Evolutionary conservation across 2,888 invertebrate genomes (phyloP), one percentile per base, ranked within the genome.

Genomic region (Patella caerulea): DNA sequence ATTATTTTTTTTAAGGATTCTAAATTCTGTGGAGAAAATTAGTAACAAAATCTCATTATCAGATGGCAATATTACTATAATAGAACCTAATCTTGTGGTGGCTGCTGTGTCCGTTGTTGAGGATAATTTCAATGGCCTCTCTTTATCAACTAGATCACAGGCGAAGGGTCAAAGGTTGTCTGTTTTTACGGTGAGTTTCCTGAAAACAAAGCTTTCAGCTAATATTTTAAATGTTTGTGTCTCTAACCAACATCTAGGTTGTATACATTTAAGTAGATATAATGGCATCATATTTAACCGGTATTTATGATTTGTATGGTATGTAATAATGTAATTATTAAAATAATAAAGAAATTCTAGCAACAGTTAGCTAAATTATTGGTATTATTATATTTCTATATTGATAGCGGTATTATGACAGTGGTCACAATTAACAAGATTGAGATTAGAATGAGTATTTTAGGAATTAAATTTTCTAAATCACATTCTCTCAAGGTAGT

Each of bases 11-110:
- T 75, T 15, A 69, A 80, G 79, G 54, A 65, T 80, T 17, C 74
- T 76, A 12, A 59, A 70, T 12, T 70, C 74, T 34, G 76, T 84
- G 14, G 78, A 83, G 52, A 75, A 72, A 14, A 53, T 84, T 2
- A 74, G 79, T 3, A 76, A 55, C 14, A 75, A n/a, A 1, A 76
- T 80, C 24, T 75, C 73, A 14, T 77, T 83, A n/a, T n/a, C 75
- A 2, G 75, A 72, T 29, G 79, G 78, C 5, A 78, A 81, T 70
- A 79, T 81, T 56, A 65, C 73, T 5, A 69, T 73, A 5, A 78
- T 82, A 9, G 78, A 76, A 19, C 73, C 79, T 4, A 84, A 84
- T 72, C 45, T 84, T 4, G 84, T 81, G 2, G 72, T 81, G 17
- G 76, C 81, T 19, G 83, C 82, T 2, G 72, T 79, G 11, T n/a